These are phyloP conservation scores for Bradysia coprophila DNA, from an alignment of 1,140 invertebrate genomes.

Conservation along the genomic window DNA sequence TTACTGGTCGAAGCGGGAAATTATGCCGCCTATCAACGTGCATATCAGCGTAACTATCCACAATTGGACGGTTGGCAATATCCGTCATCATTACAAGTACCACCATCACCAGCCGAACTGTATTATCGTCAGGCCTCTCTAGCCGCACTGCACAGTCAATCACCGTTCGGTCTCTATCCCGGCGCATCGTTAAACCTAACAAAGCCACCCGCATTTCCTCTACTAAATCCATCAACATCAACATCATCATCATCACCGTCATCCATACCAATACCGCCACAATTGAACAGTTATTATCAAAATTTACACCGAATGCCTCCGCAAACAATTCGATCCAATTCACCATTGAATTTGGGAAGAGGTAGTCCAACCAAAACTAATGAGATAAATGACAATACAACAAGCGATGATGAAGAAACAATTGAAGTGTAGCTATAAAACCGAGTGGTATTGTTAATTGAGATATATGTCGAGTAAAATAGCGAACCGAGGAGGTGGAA, in stretches of 20 bases:
- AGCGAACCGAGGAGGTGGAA: no score
- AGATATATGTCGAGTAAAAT: no score
- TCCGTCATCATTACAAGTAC: constrained; percentile 19
- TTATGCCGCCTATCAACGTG: constrained; percentile 80
- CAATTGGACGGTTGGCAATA: constrained; percentile 36
- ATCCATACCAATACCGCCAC: background rate
- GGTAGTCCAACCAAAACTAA: background rate
- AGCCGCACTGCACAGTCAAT: constrained; percentile 54
- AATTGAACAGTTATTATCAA: no score
- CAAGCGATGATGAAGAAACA: background rate
- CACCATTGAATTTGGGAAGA: background rate
- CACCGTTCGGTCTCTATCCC: constrained; percentile 40
- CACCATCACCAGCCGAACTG: constrained; percentile 40
- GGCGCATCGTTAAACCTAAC: background rate
- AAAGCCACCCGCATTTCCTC: background rate
- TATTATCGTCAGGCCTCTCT: constrained; percentile 54
- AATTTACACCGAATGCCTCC: no score
- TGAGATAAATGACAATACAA: background rate
- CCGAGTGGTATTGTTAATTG: no score
- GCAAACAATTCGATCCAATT: no score
- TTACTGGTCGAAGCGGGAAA: constrained; percentile 85
- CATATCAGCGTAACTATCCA: constrained; percentile 47
- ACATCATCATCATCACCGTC: background rate
- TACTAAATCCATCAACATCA: background rate
- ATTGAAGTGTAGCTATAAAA: background rate